Evolutionary conservation across 2,888 invertebrate species (phyloP).

Genomic region (Nephrotoma appendiculata): DNA sequence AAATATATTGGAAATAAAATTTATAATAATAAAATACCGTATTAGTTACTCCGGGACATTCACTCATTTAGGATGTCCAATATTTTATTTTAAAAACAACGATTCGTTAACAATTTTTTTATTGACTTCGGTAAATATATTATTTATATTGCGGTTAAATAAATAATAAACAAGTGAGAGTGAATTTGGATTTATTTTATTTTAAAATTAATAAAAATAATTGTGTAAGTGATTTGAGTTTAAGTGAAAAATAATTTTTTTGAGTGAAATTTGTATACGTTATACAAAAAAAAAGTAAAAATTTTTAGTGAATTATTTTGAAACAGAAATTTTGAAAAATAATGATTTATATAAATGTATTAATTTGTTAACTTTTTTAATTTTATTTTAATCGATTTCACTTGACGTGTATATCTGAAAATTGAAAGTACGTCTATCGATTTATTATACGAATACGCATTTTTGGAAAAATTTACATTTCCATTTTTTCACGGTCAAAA

Average conservation of each 20-base stretch:
- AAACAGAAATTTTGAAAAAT: not conserved
- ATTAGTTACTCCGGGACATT: conserved; percentile 2
- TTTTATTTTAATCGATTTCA: not conserved
- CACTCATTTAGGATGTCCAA: conserved; percentile 3
- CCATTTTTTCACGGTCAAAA: not conserved
- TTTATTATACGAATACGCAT: not conserved
- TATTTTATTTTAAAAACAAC: not conserved
- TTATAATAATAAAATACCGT: not conserved
- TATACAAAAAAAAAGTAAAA: not conserved
- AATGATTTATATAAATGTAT: not conserved
- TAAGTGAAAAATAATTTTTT: not conserved
- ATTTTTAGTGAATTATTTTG: not conserved
- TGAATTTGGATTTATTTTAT: not conserved
- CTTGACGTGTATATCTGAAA: not conserved
- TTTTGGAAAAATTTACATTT: not conserved
- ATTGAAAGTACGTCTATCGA: not conserved
- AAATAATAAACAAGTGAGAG: not conserved
- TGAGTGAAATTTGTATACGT: not conserved
- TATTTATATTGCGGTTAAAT: not conserved
- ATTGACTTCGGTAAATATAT: not conserved
- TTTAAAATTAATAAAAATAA: not conserved
- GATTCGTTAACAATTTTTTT: not conserved
- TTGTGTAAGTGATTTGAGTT: not conserved
- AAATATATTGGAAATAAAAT: not conserved
- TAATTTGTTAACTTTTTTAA: not conserved